phyloP scores from a whole-genome alignment of 2,888 invertebrate species.

The Cryptophagus acutangulus region DNA sequence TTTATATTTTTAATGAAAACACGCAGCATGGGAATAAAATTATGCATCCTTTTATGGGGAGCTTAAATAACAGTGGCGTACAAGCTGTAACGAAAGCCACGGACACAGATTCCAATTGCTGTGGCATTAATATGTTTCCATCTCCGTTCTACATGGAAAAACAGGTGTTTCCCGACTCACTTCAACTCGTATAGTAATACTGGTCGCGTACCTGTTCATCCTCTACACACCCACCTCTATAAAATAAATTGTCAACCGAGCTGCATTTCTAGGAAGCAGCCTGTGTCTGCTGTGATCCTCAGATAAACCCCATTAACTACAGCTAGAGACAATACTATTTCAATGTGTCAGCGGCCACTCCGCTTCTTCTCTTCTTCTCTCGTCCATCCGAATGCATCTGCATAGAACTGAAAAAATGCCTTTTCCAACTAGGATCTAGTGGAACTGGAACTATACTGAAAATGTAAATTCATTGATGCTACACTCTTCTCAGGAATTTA shows the following conservation, averaged over 20 bases:
- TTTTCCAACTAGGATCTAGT: too few species aligned
- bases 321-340: slow-evolving; percentile 51
- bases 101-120: slow-evolving; percentile 44
- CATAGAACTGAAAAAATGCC: not conserved
- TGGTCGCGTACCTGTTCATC: slow-evolving; percentile 30
- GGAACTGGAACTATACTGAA: too few species aligned
- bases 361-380: not conserved
- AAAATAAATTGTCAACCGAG: slow-evolving; percentile 51
- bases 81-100: slow-evolving; percentile 42
- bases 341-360: slow-evolving; percentile 46
- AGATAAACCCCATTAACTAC: slow-evolving; percentile 51
- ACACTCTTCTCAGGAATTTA: too few species aligned
- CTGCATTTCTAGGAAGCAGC: slow-evolving; percentile 49
- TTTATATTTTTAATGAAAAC: slow-evolving; percentile 31
- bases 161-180: slow-evolving; percentile 11
- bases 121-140: slow-evolving; percentile 35
- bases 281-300: slow-evolving; percentile 43
- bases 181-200: slow-evolving; percentile 3
- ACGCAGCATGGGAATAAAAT: slow-evolving; percentile 40
- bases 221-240: slow-evolving; percentile 42
- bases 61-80: slow-evolving; percentile 44
- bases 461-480: too few species aligned
- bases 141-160: slow-evolving; percentile 28
- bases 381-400: too few species aligned
- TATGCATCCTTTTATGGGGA: slow-evolving; percentile 40